Conservation (phyloP, 2,113 vertebrate species). For the Chinchilla lanigera region DNA sequence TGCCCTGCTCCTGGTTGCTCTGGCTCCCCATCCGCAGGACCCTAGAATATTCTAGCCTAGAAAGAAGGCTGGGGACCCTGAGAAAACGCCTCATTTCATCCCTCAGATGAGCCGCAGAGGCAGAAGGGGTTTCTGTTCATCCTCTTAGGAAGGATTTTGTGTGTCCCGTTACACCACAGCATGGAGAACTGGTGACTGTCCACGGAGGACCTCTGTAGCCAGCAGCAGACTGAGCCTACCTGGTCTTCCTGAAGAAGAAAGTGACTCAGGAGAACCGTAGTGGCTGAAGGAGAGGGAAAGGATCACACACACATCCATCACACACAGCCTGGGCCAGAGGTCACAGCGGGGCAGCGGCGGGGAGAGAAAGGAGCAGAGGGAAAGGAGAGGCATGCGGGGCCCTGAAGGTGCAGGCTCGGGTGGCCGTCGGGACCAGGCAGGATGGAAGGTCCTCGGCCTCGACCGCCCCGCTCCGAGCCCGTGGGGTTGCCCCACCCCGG, state of each 20-base stretch:
- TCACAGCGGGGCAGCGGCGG: rapidly evolving
- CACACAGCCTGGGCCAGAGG: neutral
- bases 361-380: neutral
- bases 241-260: conserved; percentile 15
- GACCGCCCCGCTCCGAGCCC: neutral
- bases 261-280: neutral
- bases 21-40: neutral
- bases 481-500: neutral
- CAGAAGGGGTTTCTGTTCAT: neutral
- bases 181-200: neutral
- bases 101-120: neutral
- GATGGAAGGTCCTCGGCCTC: neutral
- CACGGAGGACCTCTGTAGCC: neutral
- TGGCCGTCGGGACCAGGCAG: neutral
- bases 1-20: neutral
- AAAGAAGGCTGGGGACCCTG: neutral
- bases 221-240: neutral
- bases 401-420: neutral
- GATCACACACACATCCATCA: neutral
- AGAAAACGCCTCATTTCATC: neutral
- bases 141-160: neutral
- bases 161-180: neutral
- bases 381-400: neutral
- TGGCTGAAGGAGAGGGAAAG: neutral
- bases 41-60: neutral